Evolutionary conservation across 92 coral and sea anemone genomes (phyloP).

Genomic region (Diadumene lineata): DNA sequence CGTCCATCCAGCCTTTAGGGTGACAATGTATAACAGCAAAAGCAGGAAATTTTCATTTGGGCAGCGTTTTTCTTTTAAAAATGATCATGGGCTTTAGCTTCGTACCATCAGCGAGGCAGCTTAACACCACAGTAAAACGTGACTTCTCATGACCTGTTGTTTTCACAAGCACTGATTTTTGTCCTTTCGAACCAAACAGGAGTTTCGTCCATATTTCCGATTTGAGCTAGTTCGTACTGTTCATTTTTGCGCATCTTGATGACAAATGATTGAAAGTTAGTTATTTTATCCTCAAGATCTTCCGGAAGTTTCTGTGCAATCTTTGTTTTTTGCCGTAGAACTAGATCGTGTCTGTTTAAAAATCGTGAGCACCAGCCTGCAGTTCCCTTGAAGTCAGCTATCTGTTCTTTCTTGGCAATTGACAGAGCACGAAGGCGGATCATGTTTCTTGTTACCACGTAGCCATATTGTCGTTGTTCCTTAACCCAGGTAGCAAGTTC

Average conservation of each 20-base stretch:
- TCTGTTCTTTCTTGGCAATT: not conserved
- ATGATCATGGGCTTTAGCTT: conserved; percentile 52
- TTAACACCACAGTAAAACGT: conserved; percentile 42
- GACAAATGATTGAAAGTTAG: conserved; percentile 35
- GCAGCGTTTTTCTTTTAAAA: conserved; percentile 57
- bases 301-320: conserved; percentile 45
- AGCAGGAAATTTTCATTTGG: conserved; percentile 38
- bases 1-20: conserved; percentile 58
- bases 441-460: not conserved
- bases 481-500: too few relatives aligned
- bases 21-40: conserved; percentile 54
- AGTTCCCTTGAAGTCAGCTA: conserved; percentile 23
- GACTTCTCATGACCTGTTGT: conserved; percentile 57
- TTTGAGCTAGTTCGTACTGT: conserved; percentile 4
- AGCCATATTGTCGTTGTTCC: not conserved
- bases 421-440: not conserved
- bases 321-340: conserved; percentile 24
- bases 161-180: conserved; percentile 27
- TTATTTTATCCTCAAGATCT: conserved; percentile 43
- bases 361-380: conserved; percentile 34
- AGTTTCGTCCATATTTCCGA: conserved; percentile 48
- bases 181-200: conserved; percentile 38
- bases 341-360: conserved; percentile 21
- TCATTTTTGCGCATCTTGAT: conserved; percentile 25
- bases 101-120: conserved; percentile 41